These are phyloP conservation scores for Apis laboriosa DNA, from an alignment of 1,140 invertebrate genomes.

Conservation along the genomic window DNA sequence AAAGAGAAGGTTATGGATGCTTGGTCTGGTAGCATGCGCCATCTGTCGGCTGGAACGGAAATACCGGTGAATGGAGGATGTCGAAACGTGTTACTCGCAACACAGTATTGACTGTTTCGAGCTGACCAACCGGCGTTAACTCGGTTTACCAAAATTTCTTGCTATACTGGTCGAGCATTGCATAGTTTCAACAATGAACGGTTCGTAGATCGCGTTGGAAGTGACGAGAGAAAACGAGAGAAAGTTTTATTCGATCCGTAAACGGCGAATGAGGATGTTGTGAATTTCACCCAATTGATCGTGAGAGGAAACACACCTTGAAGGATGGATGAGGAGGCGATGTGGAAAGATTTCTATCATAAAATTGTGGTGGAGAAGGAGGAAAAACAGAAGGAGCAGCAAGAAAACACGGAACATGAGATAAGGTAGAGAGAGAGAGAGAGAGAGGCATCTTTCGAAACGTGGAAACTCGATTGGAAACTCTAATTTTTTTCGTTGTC, in stretches of 20 bases:
- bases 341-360: conserved; percentile 87
- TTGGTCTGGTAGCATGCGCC: conserved; percentile 13
- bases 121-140: conserved; percentile 52
- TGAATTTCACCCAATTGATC: neutral
- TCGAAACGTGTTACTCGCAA: conserved; percentile 19
- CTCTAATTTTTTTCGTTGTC: neutral
- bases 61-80: neutral
- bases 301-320: neutral
- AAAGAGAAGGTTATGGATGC: neutral
- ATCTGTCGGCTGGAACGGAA: conserved; percentile 36
- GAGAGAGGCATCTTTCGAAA: conserved; percentile 49
- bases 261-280: neutral
- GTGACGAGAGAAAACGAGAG: neutral
- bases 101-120: conserved; percentile 45
- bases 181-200: neutral
- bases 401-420: conserved; percentile 83
- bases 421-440: conserved; percentile 82
- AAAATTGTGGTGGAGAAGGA: conserved; percentile 84
- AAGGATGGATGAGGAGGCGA: conserved; percentile 84
- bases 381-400: conserved; percentile 82
- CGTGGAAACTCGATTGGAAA: neutral
- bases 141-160: conserved; percentile 42
- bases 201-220: neutral
- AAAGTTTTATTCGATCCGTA: neutral
- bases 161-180: neutral